Evolutionary conservation across 2,797 vertebrate species (phyloP), one percentile per base, ranked within the genome.

Genomic region (Eulemur albifrons): DNA sequence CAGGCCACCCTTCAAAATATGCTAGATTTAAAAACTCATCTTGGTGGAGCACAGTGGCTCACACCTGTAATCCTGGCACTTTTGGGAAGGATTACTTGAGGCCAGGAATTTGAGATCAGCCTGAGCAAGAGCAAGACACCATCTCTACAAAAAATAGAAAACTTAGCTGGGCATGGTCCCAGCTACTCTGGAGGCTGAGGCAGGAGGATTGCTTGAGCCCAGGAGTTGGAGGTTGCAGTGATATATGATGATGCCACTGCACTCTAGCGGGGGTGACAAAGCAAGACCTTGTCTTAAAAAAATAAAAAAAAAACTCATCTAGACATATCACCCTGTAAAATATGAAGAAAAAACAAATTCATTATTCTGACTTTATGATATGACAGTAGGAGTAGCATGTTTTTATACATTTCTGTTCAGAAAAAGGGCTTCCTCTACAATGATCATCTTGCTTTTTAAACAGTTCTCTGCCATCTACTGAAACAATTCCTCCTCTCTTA

Each of bases 401-500:
- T 91, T 88, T 86, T 89, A 79, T n/a, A 80, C 2, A 75, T 32
- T 79, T 93, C 50, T 89, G 38, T 90, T 95, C 75, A 86, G 38
- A 86, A 83, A 75, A 76, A 54, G 59, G 6, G 38, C 67, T 54
- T 90, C 54, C 43, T 45, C 69, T 50, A 10, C 12, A 48, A 32
- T 52, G 40, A 92, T 23, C 35, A n/a, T 43, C 21, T 14, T 73
- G 27, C 35, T 88, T 96, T 96, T 86, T 57, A 59, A 82, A 87
- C n/a, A 81, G 17, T 79, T 81, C 57, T 75, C 67, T 61, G 40
- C 3, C 57, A 81, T 50, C 52, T 69, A 85, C 10, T 91, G 50
- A 82, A 72, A 95, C 17, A 94, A 75, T 79, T 85, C 21, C 25
- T 96, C 30, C 30, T 89, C 61, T 86, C 54, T 85, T 54, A 93